Evolutionary conservation across 2,113 vertebrate genomes (phyloP).

Genomic region (Leuciscus idus): DNA sequence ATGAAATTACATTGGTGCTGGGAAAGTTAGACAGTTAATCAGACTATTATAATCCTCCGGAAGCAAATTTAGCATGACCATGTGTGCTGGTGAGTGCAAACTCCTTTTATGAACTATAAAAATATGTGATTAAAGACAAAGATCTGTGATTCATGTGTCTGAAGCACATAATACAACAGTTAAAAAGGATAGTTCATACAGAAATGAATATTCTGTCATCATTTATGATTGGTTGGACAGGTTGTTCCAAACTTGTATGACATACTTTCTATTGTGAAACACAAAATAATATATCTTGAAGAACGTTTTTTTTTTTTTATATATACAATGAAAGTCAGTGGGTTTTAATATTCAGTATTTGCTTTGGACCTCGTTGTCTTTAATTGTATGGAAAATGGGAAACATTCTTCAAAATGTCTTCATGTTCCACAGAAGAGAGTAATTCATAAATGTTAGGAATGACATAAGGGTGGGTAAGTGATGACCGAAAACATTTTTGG

Average conservation of each 20-base stretch:
- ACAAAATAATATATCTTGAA: background rate
- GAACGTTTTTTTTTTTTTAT: too few relatives aligned
- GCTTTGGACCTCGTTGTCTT: too few relatives aligned
- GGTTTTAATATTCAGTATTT: too few relatives aligned
- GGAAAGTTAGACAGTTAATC: slow-evolving; percentile 11
- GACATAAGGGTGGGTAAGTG: too few relatives aligned
- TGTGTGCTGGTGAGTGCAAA: background rate
- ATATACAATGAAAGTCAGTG: too few relatives aligned
- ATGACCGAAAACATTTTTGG: too few relatives aligned
- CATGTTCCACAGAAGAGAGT: too few relatives aligned
- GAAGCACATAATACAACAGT: background rate
- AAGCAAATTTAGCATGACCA: slow-evolving; percentile 22
- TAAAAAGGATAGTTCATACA: background rate
- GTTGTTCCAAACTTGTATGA: background rate
- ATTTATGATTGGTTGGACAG: too few relatives aligned
- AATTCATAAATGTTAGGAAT: too few relatives aligned
- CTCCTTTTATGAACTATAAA: slow-evolving; percentile 14
- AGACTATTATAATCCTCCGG: slow-evolving; percentile 13
- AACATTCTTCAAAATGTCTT: too few relatives aligned
- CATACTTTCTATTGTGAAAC: background rate
- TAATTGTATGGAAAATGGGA: too few relatives aligned
- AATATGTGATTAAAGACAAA: background rate
- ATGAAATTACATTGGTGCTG: slow-evolving; percentile 2
- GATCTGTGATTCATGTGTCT: background rate
- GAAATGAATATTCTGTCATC: background rate